Evolutionary conservation across 2,113 vertebrate species (phyloP), one percentile per base, ranked within the genome.

Genomic region (Gobio gobio): DNA sequence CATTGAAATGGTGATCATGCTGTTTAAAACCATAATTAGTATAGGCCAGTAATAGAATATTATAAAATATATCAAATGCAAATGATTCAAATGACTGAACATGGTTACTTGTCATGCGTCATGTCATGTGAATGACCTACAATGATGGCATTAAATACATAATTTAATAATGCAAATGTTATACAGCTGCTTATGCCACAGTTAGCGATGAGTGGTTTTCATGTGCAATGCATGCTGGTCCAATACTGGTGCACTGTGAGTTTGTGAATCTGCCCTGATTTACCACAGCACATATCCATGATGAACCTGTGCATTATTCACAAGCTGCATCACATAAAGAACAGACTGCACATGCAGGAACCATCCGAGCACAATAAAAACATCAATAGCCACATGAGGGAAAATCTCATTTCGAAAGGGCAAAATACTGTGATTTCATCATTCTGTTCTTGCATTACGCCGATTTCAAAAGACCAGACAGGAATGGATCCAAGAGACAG

Each of bases 351-450:
- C 51, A 77, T 3, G 29, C 26, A 22, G 26, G 51, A 77, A 22
- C 22, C 9, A 56, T 2, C 5, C 4, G 26, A 40, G 51, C 2
- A 73, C 70, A 73, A 73, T 73, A 47, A 45, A 22, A 73, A 24
- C 70, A 73, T 24, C 22, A 14, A n/a, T 45, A 56, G 22, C 82
- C 85, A 72, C 85, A 87, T 78, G 68, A 24, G 29, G n/a, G 79
- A 43, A 49, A 54, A 26, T 51, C 49, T 77, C 10, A 58, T 56
- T 73, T 24, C 3, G 22, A 47, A 63, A 79, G 58, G 63, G n/a
- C 36, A 63, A 29, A 79, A 79, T 5, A 79, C 56, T 45, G 13
- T 5, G 36, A 79, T 79, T 79, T 79, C 58, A 18, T 79, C 77
- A 79, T 43, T 45, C 58, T 63, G 36, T 63, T 79, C 58, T 79